These are phyloP conservation scores for Notoglanidium macrostoma DNA, from an alignment of 2,797 vertebrate species.

Conservation along the genomic window DNA sequence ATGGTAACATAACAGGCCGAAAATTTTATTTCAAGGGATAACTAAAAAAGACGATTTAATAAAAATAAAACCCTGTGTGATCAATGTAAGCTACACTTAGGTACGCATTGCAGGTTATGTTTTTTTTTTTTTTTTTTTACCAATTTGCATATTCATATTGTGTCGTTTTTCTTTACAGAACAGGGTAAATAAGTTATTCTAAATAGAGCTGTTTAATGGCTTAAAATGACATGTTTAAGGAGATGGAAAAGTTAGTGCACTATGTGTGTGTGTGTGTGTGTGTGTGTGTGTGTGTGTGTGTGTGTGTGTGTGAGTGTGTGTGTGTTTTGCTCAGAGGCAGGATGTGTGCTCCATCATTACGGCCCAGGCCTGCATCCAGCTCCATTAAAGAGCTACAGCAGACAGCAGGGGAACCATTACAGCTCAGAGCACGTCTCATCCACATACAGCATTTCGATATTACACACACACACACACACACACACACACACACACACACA, in stretches of 20 bases:
- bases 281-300: slow-evolving; percentile 28
- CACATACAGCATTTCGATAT: slow-evolving; percentile 56
- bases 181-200: background rate
- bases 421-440: slow-evolving; percentile 36
- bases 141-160: background rate
- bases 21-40: background rate
- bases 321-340: slow-evolving; percentile 47
- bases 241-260: background rate
- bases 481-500: slow-evolving; percentile 33
- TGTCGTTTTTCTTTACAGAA: background rate
- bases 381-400: slow-evolving; percentile 67
- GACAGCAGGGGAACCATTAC: slow-evolving; percentile 62
- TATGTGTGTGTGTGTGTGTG: slow-evolving; percentile 18
- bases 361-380: slow-evolving; percentile 63
- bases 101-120: too few species aligned
- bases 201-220: background rate
- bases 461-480: slow-evolving; percentile 17
- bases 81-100: background rate
- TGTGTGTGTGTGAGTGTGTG: slow-evolving; percentile 26
- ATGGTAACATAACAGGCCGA: background rate
- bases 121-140: too few species aligned
- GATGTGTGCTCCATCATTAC: slow-evolving; percentile 68
- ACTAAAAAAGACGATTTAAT: background rate
- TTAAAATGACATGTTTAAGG: background rate
- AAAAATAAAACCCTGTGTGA: background rate